Evolutionary conservation across 2,888 invertebrate genomes (phyloP), one percentile per base, ranked within the genome.

Genomic region (Drosophila siamana): DNA sequence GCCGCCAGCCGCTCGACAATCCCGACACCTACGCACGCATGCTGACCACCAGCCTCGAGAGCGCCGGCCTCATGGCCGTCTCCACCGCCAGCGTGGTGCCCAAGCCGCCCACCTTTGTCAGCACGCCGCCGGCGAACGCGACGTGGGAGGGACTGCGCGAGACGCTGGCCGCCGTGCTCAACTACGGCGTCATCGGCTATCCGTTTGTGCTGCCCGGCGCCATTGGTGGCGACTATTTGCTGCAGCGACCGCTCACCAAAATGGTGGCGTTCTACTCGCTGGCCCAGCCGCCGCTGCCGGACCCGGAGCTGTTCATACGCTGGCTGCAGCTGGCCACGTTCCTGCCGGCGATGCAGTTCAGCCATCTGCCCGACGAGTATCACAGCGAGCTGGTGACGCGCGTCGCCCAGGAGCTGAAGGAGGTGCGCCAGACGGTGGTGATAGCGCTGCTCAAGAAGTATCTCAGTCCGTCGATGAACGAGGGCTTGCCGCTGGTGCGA

Each of bases 181-280:
- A 96, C 0, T 96, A 98, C 78, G 98, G 98, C 0, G 94, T 98
- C 19, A 95, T 97, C 51, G 99, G 99, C 0, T 98, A 96, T 92
- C 98, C 98, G 0, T 98, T 98, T 85, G 94, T 98, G 43, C 95
- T 98, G 93, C 97, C 98, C 0, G 98, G 98, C 0, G 96, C 98
- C 4, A 97, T 99, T 0, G 99, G 99, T 0, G 99, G 98, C 0
- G 97, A 98, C 83, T 96, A 95, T 41, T 94, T 95, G 50, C 93
- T 95, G 70, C 94, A 95, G 2, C 83, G 78, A 1, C 72, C 87
- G 3, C 65, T 89, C 9, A 93, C 94, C 1, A 92, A 92, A 82
- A 92, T 92, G 91, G 69, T 90, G 6, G 90, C 94, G 15, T 94
- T 94, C 65, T 94, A 93, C 86, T 91, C 93, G 70, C 93, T 93